These are phyloP conservation scores for Dorcus hopei DNA, from an alignment of 2,888 invertebrate species.

Conservation along the genomic window DNA sequence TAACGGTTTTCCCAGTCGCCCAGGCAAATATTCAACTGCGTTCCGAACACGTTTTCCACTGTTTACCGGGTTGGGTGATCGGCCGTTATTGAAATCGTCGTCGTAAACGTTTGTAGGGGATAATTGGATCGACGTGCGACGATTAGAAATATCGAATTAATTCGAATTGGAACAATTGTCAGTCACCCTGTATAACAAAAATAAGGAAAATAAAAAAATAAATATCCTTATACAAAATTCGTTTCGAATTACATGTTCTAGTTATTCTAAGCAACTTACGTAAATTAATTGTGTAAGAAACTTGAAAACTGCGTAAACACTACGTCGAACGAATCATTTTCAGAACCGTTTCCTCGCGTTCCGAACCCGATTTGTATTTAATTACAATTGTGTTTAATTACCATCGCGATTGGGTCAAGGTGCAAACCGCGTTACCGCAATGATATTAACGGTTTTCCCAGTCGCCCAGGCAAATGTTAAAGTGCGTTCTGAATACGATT, in stretches of 20 bases:
- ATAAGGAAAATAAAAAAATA: too few relatives aligned
- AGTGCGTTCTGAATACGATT: background rate
- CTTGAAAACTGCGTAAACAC: too few relatives aligned
- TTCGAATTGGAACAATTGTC: too few relatives aligned
- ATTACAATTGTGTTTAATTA: background rate
- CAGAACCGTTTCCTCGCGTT: too few relatives aligned
- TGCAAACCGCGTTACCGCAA: conserved; percentile 17
- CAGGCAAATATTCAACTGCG: background rate
- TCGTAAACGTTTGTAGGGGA: background rate
- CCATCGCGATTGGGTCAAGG: conserved; percentile 16
- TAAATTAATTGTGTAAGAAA: too few relatives aligned
- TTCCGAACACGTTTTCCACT: background rate
- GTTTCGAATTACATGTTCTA: too few relatives aligned
- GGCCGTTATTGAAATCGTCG: background rate
- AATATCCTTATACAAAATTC: too few relatives aligned
- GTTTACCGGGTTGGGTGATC: background rate
- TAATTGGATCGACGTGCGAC: background rate
- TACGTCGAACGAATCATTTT: too few relatives aligned
- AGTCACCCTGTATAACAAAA: too few relatives aligned
- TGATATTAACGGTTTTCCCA: conserved; percentile 19
- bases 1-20: conserved; percentile 11
- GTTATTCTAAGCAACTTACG: too few relatives aligned
- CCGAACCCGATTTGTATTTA: too few relatives aligned
- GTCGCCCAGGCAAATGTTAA: background rate
- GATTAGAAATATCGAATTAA: background rate